phyloP scores from a whole-genome alignment of 2,888 invertebrate species.

The Melanotus villosus region DNA sequence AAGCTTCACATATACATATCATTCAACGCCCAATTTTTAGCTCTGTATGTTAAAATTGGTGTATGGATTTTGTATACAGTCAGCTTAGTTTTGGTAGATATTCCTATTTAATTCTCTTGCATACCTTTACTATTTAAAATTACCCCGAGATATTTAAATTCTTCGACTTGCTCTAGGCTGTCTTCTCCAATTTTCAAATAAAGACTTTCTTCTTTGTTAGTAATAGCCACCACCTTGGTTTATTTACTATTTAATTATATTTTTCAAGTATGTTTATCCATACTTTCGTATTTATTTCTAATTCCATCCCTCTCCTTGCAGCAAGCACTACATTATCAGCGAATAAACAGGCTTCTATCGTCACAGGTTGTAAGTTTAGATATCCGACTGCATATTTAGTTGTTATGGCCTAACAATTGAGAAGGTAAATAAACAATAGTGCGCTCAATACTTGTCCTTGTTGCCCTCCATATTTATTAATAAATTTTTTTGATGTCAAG shows the following conservation, averaged over 20 bases:
- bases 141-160: neutral
- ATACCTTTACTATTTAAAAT: neutral
- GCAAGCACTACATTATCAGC: slow-evolving; percentile 3
- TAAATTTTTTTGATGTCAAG: too few species aligned
- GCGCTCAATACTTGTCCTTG: too few species aligned
- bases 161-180: neutral
- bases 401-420: neutral
- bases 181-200: neutral
- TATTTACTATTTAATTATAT: too few species aligned
- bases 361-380: neutral
- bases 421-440: too few species aligned
- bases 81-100: neutral
- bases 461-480: too few species aligned
- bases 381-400: neutral
- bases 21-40: neutral
- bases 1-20: too few species aligned
- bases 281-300: too few species aligned
- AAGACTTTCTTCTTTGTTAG: neutral
- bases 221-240: neutral
- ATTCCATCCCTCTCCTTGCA: neutral
- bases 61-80: slow-evolving; percentile 5
- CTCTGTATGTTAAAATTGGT: neutral
- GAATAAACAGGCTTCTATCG: neutral
- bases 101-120: neutral
- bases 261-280: too few species aligned